These are phyloP conservation scores for Albula glossodonta DNA, from an alignment of 2,113 vertebrate genomes.

Conservation along the genomic window DNA sequence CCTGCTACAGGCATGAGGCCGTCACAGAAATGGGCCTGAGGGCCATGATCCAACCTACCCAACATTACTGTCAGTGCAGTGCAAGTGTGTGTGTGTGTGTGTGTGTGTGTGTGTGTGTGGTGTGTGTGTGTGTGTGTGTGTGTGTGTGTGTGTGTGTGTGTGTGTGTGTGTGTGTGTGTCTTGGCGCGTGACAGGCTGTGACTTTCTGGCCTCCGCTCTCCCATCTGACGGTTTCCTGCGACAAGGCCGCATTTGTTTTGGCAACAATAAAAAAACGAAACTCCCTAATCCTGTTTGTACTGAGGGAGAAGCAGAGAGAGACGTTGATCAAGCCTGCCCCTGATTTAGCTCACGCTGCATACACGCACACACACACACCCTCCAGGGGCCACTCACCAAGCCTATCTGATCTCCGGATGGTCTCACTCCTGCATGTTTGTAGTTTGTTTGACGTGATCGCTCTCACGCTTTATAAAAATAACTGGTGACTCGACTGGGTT, in stretches of 20 bases:
- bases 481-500: not conserved
- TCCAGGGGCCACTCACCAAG: too few species aligned
- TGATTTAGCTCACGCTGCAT: not conserved
- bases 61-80: too few species aligned
- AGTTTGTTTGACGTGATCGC: not conserved
- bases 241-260: conserved; percentile 35
- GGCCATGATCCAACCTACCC: too few species aligned
- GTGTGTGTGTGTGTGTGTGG: conserved; percentile 38
- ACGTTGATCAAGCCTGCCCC: not conserved
- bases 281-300: conserved; percentile 16
- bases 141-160: conserved; percentile 2
- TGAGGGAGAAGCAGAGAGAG: not conserved
- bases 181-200: not conserved
- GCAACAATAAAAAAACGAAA: conserved; percentile 25
- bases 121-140: not conserved
- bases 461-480: not conserved
- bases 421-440: not conserved
- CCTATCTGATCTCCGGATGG: too few species aligned
- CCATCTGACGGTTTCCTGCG: not conserved
- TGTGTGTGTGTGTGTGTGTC: not conserved
- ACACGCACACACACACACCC: too few species aligned
- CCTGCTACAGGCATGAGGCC: too few species aligned
- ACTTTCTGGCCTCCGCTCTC: not conserved
- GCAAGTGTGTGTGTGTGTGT: not conserved
- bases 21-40: too few species aligned